Base-by-base conservation (phyloP, 2,113 vertebrate species). In the Podarcis raffonei region DNA sequence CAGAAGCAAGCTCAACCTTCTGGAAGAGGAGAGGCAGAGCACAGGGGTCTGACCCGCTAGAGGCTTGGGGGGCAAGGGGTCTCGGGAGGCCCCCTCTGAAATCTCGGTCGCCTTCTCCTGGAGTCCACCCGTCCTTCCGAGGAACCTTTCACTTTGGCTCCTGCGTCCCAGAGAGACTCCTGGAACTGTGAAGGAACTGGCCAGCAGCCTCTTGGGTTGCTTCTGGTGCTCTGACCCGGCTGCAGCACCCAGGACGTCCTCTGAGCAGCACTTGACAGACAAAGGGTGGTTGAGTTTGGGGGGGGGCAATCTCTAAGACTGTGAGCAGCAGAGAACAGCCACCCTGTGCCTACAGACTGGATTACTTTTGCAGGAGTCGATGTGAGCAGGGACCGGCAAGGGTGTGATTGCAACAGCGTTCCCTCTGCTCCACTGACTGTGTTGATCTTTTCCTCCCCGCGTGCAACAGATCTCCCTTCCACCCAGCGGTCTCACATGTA, bases 1-100 rank as follows among this genome's bases (percentile, higher is more conserved):
- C 72, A n/a, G 18, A 89, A 89, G 87, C 87, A 84, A 84, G 20
- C 62, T 78, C 39, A 89, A 59, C 48, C 87, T 89, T 3, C 74
- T 84, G 72, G 87, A 89, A 78, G 87, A 78, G 74, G 74, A 77
- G 9, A 76, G 30, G 37, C 87, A 76, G 37, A 84, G 81, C 59
- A 69, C 81, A 4, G 87, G 87, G 62, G 87, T 89, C 32, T 89
- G 81, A 89, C 37, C 68, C 27, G 5, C 66, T 3, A 39, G 30
- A 25, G 25, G 66, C 23, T 18, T 16, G 22, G 15, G 42, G 25
- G 13, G 86, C 32, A 18, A 53, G 39, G 37, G 42, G 8, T 23
- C 20, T n/a, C 3, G 16, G 30, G 71, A 27, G 37, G 86, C 6
- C 11, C 78, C 32, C 39, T 32, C 65, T 57, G 25, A n/a, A 78